Conservation (phyloP, 2,888 invertebrate genomes). For the Odontothrips loti region DNA sequence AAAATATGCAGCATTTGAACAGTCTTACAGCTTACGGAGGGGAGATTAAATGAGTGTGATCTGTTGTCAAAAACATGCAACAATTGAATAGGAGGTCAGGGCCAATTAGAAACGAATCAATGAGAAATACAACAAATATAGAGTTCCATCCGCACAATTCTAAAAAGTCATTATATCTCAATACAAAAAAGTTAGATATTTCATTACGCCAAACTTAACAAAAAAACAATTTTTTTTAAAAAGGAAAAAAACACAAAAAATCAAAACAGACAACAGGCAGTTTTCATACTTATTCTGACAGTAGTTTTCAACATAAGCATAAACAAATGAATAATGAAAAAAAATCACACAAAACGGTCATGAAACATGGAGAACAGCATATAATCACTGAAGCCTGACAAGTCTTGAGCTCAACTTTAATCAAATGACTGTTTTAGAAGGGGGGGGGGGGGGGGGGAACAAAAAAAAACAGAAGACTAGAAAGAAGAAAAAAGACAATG, state of each 20-base stretch:
- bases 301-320: background rate
- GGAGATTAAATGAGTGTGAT: background rate
- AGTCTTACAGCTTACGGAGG: conserved; percentile 1
- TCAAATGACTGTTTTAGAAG: background rate
- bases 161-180: background rate
- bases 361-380: background rate
- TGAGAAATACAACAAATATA: background rate
- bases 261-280: background rate
- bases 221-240: too few relatives aligned
- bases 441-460: too few relatives aligned
- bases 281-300: background rate
- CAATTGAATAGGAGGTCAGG: background rate
- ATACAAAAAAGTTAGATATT: too few relatives aligned
- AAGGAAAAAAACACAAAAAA: too few relatives aligned
- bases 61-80: background rate
- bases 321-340: background rate
- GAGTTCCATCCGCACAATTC: background rate
- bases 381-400: background rate
- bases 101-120: background rate
- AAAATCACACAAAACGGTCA: background rate
- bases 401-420: background rate
- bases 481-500: too few relatives aligned
- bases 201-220: too few relatives aligned
- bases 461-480: too few relatives aligned
- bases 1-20: background rate